Percentiles rank a stretch among this genome's conserved stretches.
phyloP scores from a whole-genome alignment of 2,888 invertebrate genomes.

The Crocallis elinguaria region DNA sequence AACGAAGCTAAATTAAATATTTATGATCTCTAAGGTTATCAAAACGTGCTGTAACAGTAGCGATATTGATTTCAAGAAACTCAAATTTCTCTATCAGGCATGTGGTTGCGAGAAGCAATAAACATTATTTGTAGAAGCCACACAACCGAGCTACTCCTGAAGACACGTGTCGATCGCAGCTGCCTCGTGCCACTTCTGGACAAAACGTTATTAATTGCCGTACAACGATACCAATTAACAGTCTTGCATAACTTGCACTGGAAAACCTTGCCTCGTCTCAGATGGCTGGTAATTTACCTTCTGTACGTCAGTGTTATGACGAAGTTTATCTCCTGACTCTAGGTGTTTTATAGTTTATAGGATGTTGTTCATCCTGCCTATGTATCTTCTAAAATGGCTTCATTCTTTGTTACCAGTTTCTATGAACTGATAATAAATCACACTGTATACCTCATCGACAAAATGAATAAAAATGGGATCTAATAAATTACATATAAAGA shows the following conservation, averaged over 20 bases:
- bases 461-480: slow-evolving; percentile 32
- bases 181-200: slow-evolving; percentile 45
- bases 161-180: slow-evolving; percentile 43
- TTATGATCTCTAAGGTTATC: slow-evolving; percentile 6
- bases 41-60: slow-evolving; percentile 13
- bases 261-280: background rate
- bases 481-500: slow-evolving; percentile 50
- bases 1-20: too few relatives aligned
- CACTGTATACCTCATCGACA: slow-evolving; percentile 17
- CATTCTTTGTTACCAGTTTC: background rate
- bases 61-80: slow-evolving; percentile 49
- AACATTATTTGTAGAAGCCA: slow-evolving; percentile 73
- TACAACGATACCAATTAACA: slow-evolving; percentile 39
- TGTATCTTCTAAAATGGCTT: background rate
- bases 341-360: too few relatives aligned
- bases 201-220: slow-evolving; percentile 36
- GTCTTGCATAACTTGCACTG: slow-evolving; percentile 23
- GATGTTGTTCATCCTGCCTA: background rate
- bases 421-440: slow-evolving; percentile 17
- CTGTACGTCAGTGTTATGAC: background rate
- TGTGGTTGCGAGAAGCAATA: slow-evolving; percentile 54
- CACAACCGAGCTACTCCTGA: slow-evolving; percentile 55
- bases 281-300: background rate
- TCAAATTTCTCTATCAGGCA: slow-evolving; percentile 48
- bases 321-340: background rate